Conservation (phyloP, 2,797 vertebrate genomes). For the Thunnus albacares region DNA sequence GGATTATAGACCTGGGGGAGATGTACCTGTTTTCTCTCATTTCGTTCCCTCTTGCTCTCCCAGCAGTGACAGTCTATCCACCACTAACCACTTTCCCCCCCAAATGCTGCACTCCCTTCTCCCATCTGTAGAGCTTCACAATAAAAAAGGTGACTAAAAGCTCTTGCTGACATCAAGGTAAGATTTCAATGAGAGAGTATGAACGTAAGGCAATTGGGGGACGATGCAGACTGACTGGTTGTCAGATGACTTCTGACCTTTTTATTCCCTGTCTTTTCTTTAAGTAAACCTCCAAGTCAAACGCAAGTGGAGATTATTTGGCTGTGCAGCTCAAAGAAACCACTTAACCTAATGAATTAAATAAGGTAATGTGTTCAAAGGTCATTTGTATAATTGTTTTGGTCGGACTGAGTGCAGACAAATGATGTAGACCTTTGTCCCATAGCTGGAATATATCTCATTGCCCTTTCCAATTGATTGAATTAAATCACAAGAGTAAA, state of each 20-base stretch:
- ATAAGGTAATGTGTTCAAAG: conserved; percentile 83
- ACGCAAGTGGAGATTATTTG: conserved; percentile 59
- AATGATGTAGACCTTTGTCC: conserved; percentile 85
- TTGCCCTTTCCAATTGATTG: conserved; percentile 77
- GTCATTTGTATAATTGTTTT: conserved; percentile 90
- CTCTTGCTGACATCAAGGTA: conserved; percentile 59
- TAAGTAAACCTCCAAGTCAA: conserved; percentile 60
- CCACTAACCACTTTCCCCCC: conserved; percentile 68
- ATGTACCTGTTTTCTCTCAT: conserved; percentile 89
- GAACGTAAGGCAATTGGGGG: conserved; percentile 35
- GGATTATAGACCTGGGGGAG: conserved; percentile 89
- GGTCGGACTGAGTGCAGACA: conserved; percentile 75
- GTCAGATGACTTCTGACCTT: conserved; percentile 66
- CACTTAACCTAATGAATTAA: conserved; percentile 88
- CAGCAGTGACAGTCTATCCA: conserved; percentile 82
- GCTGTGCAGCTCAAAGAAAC: conserved; percentile 59
- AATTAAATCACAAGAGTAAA: conserved; percentile 85
- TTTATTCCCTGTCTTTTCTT: conserved; percentile 52
- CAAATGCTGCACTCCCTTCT: conserved; percentile 63
- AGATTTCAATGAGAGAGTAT: conserved; percentile 47
- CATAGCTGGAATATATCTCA: conserved; percentile 83
- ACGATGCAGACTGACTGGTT: conserved; percentile 52
- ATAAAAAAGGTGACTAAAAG: conserved; percentile 67
- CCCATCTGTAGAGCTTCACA: conserved; percentile 61
- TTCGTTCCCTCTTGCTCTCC: conserved; percentile 77